Percentiles rank a stretch among this genome's conserved stretches.
These are phyloP conservation scores for Theristicus caerulescens DNA, from an alignment of 2,113 vertebrate species.

Conservation along the genomic window DNA sequence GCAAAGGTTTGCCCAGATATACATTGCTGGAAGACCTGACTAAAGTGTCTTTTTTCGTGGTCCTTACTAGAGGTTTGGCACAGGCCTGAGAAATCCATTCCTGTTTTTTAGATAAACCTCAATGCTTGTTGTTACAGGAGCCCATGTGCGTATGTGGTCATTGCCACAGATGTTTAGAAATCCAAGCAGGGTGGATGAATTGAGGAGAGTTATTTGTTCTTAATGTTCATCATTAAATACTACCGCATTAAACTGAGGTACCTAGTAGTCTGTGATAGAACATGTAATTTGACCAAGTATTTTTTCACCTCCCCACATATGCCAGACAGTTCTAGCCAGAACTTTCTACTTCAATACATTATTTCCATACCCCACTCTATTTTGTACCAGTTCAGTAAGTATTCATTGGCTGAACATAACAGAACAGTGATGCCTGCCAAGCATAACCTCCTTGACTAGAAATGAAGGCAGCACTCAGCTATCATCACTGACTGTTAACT, in stretches of 20 bases:
- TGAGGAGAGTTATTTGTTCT: neutral
- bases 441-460: neutral
- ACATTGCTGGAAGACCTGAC: neutral
- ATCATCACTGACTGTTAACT: neutral
- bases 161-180: neutral
- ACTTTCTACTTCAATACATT: neutral
- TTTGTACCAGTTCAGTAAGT: neutral
- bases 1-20: neutral
- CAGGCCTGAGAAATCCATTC: neutral
- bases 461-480: neutral
- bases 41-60: neutral
- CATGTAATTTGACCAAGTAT: neutral
- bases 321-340: neutral
- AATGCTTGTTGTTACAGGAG: neutral
- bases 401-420: conserved; percentile 17
- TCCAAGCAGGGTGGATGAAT: neutral
- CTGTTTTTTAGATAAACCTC: neutral
- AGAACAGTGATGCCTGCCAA: conserved; percentile 2
- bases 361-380: neutral
- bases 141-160: neutral
- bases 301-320: neutral
- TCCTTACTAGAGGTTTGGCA: neutral
- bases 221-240: neutral
- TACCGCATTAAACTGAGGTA: neutral
- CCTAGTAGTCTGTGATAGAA: neutral